Evolutionary conservation across 23 tunicate species (phyloP), one percentile per base, ranked within the genome.

Genomic region (Aplidium turbinatum): DNA sequence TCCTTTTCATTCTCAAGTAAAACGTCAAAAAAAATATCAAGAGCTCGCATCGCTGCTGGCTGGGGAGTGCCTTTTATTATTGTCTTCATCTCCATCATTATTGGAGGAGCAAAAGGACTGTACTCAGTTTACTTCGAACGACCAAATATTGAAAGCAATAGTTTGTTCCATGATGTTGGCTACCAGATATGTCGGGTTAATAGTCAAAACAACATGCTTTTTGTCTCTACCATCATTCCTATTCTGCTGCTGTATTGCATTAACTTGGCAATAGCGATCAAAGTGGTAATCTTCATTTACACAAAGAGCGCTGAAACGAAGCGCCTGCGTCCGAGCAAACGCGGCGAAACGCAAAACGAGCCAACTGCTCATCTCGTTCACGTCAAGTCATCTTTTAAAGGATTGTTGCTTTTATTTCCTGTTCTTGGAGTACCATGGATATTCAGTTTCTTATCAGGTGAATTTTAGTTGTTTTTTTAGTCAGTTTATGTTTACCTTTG

Each of bases 151-250:
- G n/a, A n/a, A n/a, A n/a, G n/a, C n/a, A n/a, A n/a, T n/a, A n/a
- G n/a, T n/a, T n/a, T n/a, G n/a, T n/a, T n/a, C n/a, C n/a, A n/a
- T n/a, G n/a, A n/a, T n/a, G n/a, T 62, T 46, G 63, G 67, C 16
- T 83, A 83, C 75, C 20, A n/a, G 20, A 30, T 33, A 22, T 83
- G 89, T 77, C 75, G 82, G 82, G 38, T 83, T 19, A 27, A 57
- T 27, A 27, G 13, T 6, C 31, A 58, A 40, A 63, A 30, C 16
- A 27, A 5, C 26, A 30, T 57, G 28, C 47, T 75, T 4, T 50
- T 73, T 0, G 82, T 54, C 26, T n/a, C 81, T 3, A 82, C 55
- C n/a, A 25, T 83, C 47, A 38, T 66, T n/a, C 89, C 89, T 1
- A 34, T 83, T 18, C 58, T 56, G 3, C 7, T 83, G 19, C 67